Conservation (phyloP, 2,888 invertebrate genomes). For the Vannuccia rotundouncinata region DNA sequence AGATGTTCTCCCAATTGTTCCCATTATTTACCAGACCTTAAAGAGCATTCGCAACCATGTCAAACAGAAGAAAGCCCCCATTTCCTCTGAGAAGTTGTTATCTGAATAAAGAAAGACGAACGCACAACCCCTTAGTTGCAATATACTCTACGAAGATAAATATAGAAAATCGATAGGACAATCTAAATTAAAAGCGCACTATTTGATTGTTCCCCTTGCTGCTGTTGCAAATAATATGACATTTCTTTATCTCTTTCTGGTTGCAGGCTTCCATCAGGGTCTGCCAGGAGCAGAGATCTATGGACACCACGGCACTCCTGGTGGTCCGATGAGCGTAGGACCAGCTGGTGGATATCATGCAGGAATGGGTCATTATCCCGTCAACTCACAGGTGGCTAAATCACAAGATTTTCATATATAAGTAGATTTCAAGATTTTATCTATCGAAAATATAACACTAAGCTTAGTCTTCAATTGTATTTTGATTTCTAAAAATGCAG, state of each 20-base stretch:
- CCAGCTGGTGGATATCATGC: background rate
- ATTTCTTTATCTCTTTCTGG: background rate
- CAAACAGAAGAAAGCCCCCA: conserved; percentile 1
- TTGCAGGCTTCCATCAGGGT: conserved; percentile 6
- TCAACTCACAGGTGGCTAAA: background rate
- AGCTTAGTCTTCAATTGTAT: too few species aligned
- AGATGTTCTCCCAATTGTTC: background rate
- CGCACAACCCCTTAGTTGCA: too few species aligned
- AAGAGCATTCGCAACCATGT: background rate
- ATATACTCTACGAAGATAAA: too few species aligned
- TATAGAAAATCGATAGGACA: too few species aligned
- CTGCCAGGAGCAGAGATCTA: background rate
- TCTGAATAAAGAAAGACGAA: too few species aligned
- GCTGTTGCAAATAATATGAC: too few species aligned
- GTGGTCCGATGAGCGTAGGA: background rate
- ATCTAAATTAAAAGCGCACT: too few species aligned
- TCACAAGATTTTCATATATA: too few species aligned
- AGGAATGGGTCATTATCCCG: background rate
- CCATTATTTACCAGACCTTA: background rate
- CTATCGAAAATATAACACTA: too few species aligned
- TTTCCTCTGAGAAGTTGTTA: background rate
- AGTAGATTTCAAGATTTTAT: too few species aligned
- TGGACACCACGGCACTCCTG: background rate
- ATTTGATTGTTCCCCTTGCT: too few species aligned
- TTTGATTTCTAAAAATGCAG: too few species aligned